phyloP scores from a whole-genome alignment of 2,797 vertebrate species.

The Pangasius macronema region DNA sequence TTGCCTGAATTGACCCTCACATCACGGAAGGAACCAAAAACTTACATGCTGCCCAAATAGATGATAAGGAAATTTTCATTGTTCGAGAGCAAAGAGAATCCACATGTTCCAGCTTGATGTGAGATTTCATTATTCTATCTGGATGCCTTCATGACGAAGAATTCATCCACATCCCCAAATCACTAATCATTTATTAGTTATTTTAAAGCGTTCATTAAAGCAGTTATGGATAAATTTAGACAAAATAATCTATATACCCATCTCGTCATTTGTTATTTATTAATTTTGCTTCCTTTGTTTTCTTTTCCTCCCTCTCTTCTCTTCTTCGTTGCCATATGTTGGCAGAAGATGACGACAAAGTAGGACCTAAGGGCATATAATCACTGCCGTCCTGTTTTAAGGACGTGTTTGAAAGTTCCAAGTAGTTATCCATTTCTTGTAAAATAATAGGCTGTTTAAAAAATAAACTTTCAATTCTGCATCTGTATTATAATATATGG shows the following conservation, averaged over 20 bases:
- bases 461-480: conserved; percentile 85
- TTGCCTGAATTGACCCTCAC: neutral
- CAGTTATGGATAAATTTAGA: conserved; percentile 20
- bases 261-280: conserved; percentile 53
- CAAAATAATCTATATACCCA: conserved; percentile 31
- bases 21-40: conserved; percentile 25
- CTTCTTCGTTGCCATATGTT: conserved; percentile 70
- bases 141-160: neutral
- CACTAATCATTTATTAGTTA: neutral
- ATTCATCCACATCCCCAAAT: neutral
- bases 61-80: conserved; percentile 6
- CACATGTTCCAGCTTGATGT: neutral
- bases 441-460: conserved; percentile 86
- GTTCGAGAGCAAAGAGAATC: neutral
- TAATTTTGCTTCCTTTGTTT: conserved; percentile 47
- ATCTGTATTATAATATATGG: conserved; percentile 87
- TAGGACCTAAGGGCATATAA: conserved; percentile 75
- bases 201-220: conserved; percentile 31
- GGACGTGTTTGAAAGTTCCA: conserved; percentile 80
- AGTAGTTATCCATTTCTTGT: conserved; percentile 84
- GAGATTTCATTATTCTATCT: neutral
- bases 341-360: conserved; percentile 67
- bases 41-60: neutral
- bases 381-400: conserved; percentile 85
- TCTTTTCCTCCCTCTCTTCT: conserved; percentile 42